A percentile compares a stretch with the other conserved stretches of the same genome.
Evolutionary conservation across 2,797 vertebrate genomes (phyloP).

Genomic region (Phaenicophaeus curvirostris): DNA sequence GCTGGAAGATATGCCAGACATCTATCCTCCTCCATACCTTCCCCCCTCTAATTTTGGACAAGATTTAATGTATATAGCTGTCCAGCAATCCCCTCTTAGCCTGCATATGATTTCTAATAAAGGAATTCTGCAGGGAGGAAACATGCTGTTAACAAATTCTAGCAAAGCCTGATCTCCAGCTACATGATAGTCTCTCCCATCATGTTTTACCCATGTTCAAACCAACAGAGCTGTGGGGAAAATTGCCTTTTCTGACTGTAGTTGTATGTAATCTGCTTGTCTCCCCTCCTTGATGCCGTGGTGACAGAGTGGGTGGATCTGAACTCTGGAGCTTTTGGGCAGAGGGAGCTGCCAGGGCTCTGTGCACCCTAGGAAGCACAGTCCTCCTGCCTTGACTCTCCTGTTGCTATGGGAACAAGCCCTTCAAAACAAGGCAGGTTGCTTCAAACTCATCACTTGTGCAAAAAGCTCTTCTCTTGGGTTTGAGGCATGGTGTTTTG

Average conservation of each 20-base stretch:
- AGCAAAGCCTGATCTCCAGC: background rate
- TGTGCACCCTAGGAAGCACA: background rate
- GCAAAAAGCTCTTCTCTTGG: background rate
- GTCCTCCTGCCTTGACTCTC: background rate
- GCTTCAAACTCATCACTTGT: conserved; percentile 13
- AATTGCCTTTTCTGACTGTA: background rate
- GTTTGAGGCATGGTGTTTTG: background rate
- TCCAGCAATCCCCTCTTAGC: background rate
- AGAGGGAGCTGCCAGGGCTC: background rate
- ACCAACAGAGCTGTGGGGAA: background rate
- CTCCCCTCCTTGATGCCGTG: background rate
- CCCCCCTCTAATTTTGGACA: background rate
- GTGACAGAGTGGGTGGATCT: background rate
- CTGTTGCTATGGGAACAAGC: conserved; percentile 45
- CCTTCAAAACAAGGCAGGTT: conserved; percentile 29
- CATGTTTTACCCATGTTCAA: background rate
- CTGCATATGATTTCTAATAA: background rate
- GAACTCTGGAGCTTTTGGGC: background rate
- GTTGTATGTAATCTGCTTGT: background rate
- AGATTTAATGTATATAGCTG: background rate
- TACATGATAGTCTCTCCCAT: background rate
- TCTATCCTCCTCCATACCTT: background rate
- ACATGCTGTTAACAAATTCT: background rate
- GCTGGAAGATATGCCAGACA: background rate
- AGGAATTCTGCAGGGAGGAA: background rate